Percentiles rank a stretch among this genome's conserved stretches.
Evolutionary conservation across 2,797 vertebrate species (phyloP).

Genomic region (Carcharodon carcharias): DNA sequence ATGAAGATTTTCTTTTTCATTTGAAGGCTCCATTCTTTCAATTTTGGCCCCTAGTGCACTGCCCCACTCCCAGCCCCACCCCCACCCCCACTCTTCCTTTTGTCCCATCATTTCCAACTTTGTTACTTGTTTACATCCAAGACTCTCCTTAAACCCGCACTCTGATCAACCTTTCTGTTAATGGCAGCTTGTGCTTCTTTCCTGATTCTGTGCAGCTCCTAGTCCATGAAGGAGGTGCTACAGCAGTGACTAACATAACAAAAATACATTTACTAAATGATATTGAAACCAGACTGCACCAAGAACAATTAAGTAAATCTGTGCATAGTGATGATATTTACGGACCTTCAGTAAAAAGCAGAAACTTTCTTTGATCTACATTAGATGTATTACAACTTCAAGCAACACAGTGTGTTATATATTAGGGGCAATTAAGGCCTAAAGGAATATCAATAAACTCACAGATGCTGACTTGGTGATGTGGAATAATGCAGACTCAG

Average conservation of each 20-base stretch:
- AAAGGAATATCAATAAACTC: constrained; percentile 17
- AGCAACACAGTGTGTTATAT: background rate
- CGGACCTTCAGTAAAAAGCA: background rate
- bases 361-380: background rate
- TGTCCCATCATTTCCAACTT: too few relatives aligned
- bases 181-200: background rate
- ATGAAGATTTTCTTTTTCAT: background rate
- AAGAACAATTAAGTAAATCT: background rate
- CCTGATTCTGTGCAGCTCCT: background rate
- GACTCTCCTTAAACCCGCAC: background rate
- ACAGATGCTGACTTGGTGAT: background rate
- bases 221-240: background rate
- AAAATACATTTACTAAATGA: background rate
- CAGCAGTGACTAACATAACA: background rate
- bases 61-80: background rate
- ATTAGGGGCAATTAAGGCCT: constrained; percentile 18
- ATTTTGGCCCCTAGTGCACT: background rate
- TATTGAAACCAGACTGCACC: background rate
- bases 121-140: background rate
- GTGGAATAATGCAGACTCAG: background rate
- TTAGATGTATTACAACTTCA: background rate
- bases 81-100: too few relatives aligned
- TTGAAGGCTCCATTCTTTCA: background rate
- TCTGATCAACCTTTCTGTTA: background rate
- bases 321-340: background rate